Evolutionary conservation across 2,797 vertebrate species (phyloP).

Genomic region (Anniella stebbinsi): DNA sequence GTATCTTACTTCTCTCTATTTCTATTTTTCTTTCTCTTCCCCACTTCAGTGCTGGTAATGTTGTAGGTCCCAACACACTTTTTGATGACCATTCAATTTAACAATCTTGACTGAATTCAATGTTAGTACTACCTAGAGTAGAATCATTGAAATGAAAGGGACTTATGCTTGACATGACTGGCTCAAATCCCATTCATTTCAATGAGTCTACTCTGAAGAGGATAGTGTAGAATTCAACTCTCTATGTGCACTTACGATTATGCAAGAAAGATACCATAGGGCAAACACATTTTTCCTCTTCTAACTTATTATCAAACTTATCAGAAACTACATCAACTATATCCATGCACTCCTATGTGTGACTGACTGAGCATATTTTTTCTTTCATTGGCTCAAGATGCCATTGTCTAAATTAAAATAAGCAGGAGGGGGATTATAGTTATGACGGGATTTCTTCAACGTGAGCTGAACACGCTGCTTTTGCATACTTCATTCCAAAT

Average conservation of each 20-base stretch:
- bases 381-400: not conserved
- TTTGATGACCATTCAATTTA: not conserved
- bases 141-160: too few species aligned
- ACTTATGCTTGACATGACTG: too few species aligned
- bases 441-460: not conserved
- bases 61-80: not conserved
- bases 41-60: not conserved
- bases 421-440: not conserved
- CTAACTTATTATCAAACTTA: not conserved
- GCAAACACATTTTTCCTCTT: not conserved
- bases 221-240: too few species aligned
- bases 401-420: not conserved
- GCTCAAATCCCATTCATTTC: too few species aligned
- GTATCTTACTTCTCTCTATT: too few species aligned
- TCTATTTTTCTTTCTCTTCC: not conserved
- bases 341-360: not conserved
- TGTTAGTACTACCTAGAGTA: too few species aligned
- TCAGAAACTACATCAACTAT: not conserved
- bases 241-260: not conserved
- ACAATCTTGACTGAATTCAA: not conserved
- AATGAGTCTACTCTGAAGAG: too few species aligned
- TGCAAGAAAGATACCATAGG: not conserved
- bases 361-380: not conserved
- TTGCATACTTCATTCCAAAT: not conserved
- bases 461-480: not conserved